A percentile compares a stretch with the other conserved stretches of the same genome.
phyloP scores from a whole-genome alignment of 2,797 vertebrate genomes.

The Gadopsis marmoratus region DNA sequence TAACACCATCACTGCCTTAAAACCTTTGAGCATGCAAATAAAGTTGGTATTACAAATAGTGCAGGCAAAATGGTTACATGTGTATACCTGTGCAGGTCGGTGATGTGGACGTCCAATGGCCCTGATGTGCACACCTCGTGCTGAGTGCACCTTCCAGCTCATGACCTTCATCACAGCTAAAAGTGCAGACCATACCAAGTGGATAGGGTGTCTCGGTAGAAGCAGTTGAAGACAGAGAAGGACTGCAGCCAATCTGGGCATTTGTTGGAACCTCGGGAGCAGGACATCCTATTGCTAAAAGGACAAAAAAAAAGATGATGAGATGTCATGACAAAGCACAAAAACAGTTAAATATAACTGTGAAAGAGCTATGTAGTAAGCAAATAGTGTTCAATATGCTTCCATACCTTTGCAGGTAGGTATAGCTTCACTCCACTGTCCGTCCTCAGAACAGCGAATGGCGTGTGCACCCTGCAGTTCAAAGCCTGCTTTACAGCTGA shows the following conservation, averaged over 20 bases:
- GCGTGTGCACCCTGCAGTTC: slow-evolving; percentile 62
- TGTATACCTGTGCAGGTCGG: slow-evolving; percentile 67
- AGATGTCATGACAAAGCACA: slow-evolving; percentile 1
- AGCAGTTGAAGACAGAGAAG: slow-evolving; percentile 12
- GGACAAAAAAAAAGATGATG: not conserved
- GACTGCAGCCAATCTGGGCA: slow-evolving; percentile 54
- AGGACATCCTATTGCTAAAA: slow-evolving; percentile 60
- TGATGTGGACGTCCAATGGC: slow-evolving; percentile 59
- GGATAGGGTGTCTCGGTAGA: slow-evolving; percentile 6
- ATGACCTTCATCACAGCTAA: slow-evolving; percentile 67
- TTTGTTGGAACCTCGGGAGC: slow-evolving; percentile 37
- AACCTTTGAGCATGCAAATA: not conserved
- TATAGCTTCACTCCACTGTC: slow-evolving; percentile 73
- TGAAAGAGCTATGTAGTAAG: not conserved
- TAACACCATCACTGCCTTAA: not conserved
- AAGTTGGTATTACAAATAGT: not conserved
- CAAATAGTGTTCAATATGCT: not conserved
- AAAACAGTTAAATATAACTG: not conserved
- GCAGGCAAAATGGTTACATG: not conserved
- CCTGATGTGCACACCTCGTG: slow-evolving; percentile 55
- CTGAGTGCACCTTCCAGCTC: slow-evolving; percentile 60
- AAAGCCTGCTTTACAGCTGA: slow-evolving; percentile 81
- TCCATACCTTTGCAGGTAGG: slow-evolving; percentile 78
- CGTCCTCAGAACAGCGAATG: slow-evolving; percentile 75
- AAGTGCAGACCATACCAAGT: slow-evolving; percentile 52